Conservation (phyloP, 2,797 vertebrate species). For the Eulemur coronatus region DNA sequence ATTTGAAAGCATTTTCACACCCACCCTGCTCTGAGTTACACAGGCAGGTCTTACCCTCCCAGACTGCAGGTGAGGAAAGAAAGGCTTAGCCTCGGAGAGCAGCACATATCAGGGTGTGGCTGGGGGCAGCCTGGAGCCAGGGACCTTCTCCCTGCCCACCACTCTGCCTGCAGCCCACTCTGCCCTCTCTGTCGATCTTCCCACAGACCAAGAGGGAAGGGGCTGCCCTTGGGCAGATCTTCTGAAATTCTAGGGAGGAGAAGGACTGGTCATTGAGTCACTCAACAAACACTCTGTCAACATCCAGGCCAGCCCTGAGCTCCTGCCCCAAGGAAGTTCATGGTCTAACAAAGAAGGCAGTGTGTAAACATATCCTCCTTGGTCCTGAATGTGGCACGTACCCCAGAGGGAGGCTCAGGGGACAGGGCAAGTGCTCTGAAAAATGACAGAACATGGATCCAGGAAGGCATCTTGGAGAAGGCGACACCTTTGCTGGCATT, state of each 20-base stretch:
- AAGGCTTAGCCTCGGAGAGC: background rate
- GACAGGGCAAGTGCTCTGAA: background rate
- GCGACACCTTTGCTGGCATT: background rate
- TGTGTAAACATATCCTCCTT: too few species aligned
- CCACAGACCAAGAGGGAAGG: background rate
- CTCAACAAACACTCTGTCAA: background rate
- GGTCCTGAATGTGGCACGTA: background rate
- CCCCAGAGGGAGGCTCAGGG: background rate
- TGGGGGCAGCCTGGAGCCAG: rapidly evolving
- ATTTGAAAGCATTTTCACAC: conserved; percentile 72
- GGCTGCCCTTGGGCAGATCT: background rate
- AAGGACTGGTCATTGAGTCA: background rate
- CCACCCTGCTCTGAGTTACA: conserved; percentile 29
- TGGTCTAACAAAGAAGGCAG: background rate
- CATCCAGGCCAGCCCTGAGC: background rate
- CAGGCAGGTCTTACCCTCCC: background rate
- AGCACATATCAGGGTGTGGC: background rate
- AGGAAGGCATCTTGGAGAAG: background rate
- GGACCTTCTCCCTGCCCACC: background rate
- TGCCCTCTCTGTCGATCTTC: background rate
- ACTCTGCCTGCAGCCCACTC: background rate
- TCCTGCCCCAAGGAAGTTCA: background rate
- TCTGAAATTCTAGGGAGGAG: background rate
- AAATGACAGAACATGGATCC: background rate
- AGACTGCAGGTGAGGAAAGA: background rate